Conservation (phyloP, 92 coral and sea anemone species). For the Epizoanthus rinbou region DNA sequence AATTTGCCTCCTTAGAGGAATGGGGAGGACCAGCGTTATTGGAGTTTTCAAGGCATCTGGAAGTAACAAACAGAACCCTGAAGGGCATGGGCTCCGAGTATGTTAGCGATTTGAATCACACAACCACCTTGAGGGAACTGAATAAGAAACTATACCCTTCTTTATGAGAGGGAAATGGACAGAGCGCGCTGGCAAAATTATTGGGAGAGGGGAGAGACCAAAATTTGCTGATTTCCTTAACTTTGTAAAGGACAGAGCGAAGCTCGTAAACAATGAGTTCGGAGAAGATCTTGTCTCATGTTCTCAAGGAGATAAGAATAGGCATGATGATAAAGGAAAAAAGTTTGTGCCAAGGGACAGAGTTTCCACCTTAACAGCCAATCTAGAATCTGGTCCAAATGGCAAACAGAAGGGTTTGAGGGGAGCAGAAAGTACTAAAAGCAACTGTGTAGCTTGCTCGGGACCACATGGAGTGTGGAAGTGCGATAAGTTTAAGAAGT, state of each 20-base stretch:
- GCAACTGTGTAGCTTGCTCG: background rate
- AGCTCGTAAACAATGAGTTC: conserved; percentile 74
- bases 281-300: conserved; percentile 46
- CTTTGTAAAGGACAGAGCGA: conserved; percentile 57
- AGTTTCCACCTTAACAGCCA: conserved; percentile 18
- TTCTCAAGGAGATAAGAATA: conserved; percentile 31
- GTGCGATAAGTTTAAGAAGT: too few relatives aligned
- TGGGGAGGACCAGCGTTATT: conserved; percentile 23
- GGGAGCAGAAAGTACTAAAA: too few relatives aligned
- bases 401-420: background rate
- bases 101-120: conserved; percentile 31
- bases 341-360: background rate
- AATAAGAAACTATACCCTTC: conserved; percentile 47
- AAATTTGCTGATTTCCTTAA: conserved; percentile 37
- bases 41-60: conserved; percentile 18
- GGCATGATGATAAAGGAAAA: conserved; percentile 21
- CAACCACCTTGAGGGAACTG: conserved; percentile 41
- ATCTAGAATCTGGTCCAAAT: background rate
- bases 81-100: conserved; percentile 29
- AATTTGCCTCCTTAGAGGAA: conserved; percentile 23
- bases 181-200: conserved; percentile 38
- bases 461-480: background rate
- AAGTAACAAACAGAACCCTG: conserved; percentile 27
- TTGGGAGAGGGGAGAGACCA: conserved; percentile 21
- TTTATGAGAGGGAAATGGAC: conserved; percentile 53